Conservation (phyloP, 2,113 vertebrate genomes). For the human region DNA sequence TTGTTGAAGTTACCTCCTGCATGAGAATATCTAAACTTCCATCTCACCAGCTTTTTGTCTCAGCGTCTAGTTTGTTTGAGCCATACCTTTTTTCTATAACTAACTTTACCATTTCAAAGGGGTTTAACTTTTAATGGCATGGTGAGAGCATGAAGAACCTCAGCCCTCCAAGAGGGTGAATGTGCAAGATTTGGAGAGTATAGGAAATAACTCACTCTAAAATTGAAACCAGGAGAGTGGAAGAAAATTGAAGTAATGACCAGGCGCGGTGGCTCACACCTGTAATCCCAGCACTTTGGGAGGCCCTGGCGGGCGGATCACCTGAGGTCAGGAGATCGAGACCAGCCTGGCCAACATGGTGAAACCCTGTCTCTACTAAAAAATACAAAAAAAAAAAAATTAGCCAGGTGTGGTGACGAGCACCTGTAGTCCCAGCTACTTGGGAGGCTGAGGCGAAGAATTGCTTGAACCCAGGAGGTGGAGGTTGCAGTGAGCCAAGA, state of each 20-base stretch:
- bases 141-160: neutral
- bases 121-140: neutral
- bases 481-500: too few species aligned
- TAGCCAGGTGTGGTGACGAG: too few species aligned
- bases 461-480: too few species aligned
- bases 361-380: too few species aligned
- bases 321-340: too few species aligned
- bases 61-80: neutral
- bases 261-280: too few species aligned
- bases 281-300: too few species aligned
- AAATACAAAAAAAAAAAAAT: too few species aligned
- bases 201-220: constrained; percentile 22
- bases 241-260: neutral
- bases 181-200: neutral
- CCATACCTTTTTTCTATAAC: neutral
- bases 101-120: neutral
- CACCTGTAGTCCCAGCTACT: too few species aligned
- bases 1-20: constrained; percentile 12
- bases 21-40: neutral
- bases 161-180: neutral
- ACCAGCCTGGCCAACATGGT: too few species aligned
- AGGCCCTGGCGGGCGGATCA: too few species aligned
- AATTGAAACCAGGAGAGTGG: neutral
- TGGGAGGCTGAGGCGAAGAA: too few species aligned
- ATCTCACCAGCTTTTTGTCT: neutral